Base-by-base conservation (phyloP, 2,888 invertebrate genomes). In the Ectemnius lituratus region DNA sequence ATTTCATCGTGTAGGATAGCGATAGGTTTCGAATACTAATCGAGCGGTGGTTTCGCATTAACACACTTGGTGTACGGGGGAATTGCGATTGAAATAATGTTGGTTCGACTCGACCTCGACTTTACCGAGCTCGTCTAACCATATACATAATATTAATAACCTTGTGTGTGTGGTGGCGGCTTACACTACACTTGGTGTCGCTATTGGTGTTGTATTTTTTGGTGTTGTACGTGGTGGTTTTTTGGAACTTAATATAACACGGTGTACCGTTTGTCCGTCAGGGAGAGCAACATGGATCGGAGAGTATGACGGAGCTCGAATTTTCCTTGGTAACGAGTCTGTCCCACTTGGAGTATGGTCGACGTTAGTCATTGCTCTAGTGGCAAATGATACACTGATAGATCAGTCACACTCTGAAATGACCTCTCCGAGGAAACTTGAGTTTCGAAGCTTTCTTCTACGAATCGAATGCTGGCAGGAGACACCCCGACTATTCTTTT, bases 131-230 rank as follows among this genome's bases (percentile, higher is more conserved):
- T 79, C 74, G 81, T 79, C 82, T 82, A 82, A 82, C 82, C 76
- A 83, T 63, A 37, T 52, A 52, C 80, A 79, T 77, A 78, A 81
- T 83, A 89, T 88, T 86, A 87, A 89, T 88, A 89, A 89, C 85
- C 88, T 89, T 88, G 88, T 88, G 88, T 87, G 89, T 90, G 88
- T 88, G 89, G 88, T 86, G 84, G 86, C 87, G 87, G 90, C 90
- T 90, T 90, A 88, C 87, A 88, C 90, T 89, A 89, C 88, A 89
- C 88, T 89, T 89, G 90, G 88, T 90, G 90, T 90, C 89, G 90
- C 90, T 90, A 88, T 90, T 90, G 89, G 87, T 90, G 90, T 90
- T 90, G 88, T 85, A 85, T 86, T 89, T 82, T 84, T 89, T 88
- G 88, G 87, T 90, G 89, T 88, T 90, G 88, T 89, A 88, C 84